Base-by-base conservation (phyloP, 2,113 vertebrate species). In the Rhombomys opimus region DNA sequence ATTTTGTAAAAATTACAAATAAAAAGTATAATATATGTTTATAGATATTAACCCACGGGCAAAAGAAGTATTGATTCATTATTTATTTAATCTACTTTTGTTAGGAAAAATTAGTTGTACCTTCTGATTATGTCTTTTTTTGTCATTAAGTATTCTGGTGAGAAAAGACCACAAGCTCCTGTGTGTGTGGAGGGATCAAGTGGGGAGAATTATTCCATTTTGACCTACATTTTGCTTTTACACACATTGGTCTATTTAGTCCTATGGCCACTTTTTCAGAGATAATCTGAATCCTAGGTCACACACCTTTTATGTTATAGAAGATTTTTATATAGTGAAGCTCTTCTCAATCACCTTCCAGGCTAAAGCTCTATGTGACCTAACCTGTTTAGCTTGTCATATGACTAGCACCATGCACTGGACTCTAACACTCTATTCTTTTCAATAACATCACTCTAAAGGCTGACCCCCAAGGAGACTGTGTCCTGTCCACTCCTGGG, bases 1-100 rank as follows among this genome's bases (percentile, higher is more conserved):
- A 38, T 61, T 87, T 81, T 3, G 11, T 67, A 63, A 92, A 91
- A 92, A 59, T n/a, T 91, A 0, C 70, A 95, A 86, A 22, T 85
- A 95, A 4, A 80, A 75, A 73, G 54, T 93, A 50, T 46, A 68
- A 78, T 38, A 3, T 78, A 0, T 85, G 2, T 75, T 87, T 32
- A 46, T 50, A 87, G 54, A 80, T 35, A 75, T 54, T 67, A 41
- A 80, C 15, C 17, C 23, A n/a, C 76, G 57, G n/a, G 13, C 25
- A 87, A 38, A 84, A 10, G 80, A 41, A 35, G 32, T 13, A 77
- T 50, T 9, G 2, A 67, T 59, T 92, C 38, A 57, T 89, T 93
- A 72, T 81, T 52, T 81, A 35, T 57, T 84, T 92, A 87, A 72
- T 73, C 25, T 30, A 3, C 30, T 86, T 68, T 89, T 85, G 1